Percentiles rank a stretch among this genome's conserved stretches.
Evolutionary conservation across 1,140 invertebrate genomes (phyloP).

Genomic region (Lucilia sericata): DNA sequence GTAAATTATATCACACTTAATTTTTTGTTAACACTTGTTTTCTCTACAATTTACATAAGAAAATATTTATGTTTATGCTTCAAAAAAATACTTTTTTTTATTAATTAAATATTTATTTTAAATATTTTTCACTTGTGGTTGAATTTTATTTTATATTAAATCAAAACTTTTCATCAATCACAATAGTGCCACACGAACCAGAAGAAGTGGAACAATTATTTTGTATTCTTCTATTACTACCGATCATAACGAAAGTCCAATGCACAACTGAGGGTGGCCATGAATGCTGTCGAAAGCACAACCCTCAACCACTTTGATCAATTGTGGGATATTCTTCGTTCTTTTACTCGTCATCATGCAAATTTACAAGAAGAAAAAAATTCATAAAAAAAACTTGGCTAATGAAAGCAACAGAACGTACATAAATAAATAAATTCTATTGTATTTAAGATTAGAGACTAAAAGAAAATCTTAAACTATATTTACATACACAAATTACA

Average conservation of each 20-base stretch:
- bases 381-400: conserved; percentile 22
- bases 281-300: conserved; percentile 12
- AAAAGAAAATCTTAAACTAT: conserved; percentile 7
- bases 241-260: conserved; percentile 34
- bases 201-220: not conserved
- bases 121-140: conserved; percentile 18
- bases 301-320: conserved; percentile 21
- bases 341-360: conserved; percentile 7
- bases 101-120: not conserved
- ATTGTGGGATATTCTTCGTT: conserved; percentile 36
- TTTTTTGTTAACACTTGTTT: not conserved
- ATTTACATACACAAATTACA: not conserved
- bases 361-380: conserved; percentile 7
- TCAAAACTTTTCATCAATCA: not conserved
- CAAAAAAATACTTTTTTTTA: no score
- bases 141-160: not conserved
- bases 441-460: conserved; percentile 17
- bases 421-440: not conserved
- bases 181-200: not conserved
- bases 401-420: conserved; percentile 7
- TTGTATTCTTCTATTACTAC: conserved; percentile 23
- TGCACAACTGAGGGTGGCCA: conserved; percentile 34
- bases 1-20: conserved; percentile 21
- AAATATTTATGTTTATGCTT: no score
- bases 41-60: not conserved